These are phyloP conservation scores for Pterobdella sp. DNA, from an alignment of 2,888 invertebrate genomes.

Conservation along the genomic window DNA sequence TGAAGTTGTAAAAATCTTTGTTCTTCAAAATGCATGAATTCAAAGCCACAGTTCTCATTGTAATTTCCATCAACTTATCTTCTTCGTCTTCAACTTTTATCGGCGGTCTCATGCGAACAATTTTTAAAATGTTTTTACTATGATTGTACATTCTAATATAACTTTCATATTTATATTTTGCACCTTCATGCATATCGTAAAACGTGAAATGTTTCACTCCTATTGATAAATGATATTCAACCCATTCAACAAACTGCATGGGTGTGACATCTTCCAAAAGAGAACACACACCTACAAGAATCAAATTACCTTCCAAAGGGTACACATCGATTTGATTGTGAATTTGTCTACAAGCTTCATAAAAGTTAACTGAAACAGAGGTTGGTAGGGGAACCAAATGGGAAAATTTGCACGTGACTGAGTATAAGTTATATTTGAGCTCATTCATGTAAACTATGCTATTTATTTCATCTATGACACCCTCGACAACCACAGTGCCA, in stretches of 20 bases:
- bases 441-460: neutral
- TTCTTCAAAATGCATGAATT: neutral
- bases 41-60: neutral
- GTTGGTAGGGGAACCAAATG: neutral
- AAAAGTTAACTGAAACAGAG: constrained; percentile 1
- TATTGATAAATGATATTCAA: neutral
- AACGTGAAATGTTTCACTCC: neutral
- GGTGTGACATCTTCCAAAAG: neutral
- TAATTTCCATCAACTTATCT: neutral
- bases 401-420: neutral
- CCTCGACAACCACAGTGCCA: neutral
- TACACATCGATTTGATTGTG: neutral
- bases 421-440: neutral
- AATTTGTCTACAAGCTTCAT: neutral
- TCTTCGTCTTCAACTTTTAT: neutral
- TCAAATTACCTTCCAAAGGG: neutral
- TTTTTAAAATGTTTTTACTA: neutral
- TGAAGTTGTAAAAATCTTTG: neutral
- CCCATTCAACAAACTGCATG: neutral
- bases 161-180: neutral
- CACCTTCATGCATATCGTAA: neutral
- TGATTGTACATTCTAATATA: neutral
- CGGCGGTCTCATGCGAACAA: neutral
- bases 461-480: neutral
- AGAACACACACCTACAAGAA: neutral